phyloP scores from a whole-genome alignment of 2,888 invertebrate species.

The Slavum lentiscoides region DNA sequence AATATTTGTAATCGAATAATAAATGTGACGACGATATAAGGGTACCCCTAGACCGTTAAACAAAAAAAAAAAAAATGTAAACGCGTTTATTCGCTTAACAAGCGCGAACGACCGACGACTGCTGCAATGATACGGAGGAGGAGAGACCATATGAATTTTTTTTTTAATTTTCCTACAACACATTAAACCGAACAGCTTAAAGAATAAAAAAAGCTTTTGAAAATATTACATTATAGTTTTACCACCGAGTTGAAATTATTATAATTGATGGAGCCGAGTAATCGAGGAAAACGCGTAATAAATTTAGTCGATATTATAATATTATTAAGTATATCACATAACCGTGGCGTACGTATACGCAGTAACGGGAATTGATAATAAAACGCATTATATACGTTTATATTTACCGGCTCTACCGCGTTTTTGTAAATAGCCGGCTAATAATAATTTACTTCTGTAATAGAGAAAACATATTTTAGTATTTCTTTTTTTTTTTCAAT shows the following conservation, averaged over 20 bases:
- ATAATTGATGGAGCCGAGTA: constrained; percentile 11
- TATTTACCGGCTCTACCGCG: not conserved
- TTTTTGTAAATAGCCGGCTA: not conserved
- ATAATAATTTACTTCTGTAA: not conserved
- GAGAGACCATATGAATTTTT: too few species aligned
- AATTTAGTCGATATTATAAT: not conserved
- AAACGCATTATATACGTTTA: not conserved
- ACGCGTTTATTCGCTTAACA: constrained; percentile 13
- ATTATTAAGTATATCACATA: not conserved
- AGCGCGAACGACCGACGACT: not conserved
- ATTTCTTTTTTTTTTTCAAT: not conserved
- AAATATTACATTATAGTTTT: not conserved
- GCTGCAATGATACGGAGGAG: not conserved
- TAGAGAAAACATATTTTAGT: too few species aligned
- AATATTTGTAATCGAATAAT: not conserved
- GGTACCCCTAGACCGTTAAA: not conserved
- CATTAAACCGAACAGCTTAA: not conserved
- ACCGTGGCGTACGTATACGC: too few species aligned
- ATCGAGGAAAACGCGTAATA: not conserved
- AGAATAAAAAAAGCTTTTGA: not conserved
- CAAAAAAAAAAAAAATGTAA: not conserved
- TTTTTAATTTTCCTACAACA: not conserved
- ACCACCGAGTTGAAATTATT: not conserved
- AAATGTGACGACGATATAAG: constrained; percentile 3
- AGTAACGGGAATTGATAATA: not conserved